Percentiles rank a stretch among this genome's conserved stretches.
phyloP scores from a whole-genome alignment of 2,113 vertebrate species.

The Dendropsophus ebraccatus region DNA sequence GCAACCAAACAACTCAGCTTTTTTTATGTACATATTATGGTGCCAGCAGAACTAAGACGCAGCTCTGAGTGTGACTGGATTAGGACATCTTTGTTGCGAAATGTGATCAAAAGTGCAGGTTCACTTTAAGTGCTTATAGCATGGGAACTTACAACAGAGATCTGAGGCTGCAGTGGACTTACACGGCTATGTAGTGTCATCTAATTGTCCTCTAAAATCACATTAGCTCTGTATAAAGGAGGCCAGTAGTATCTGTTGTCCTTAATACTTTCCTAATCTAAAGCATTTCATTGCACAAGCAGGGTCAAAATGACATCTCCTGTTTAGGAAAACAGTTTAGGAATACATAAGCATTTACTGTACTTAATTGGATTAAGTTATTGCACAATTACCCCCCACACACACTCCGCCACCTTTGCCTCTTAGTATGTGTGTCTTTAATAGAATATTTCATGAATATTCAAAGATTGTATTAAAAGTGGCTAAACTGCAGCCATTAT shows the following conservation, averaged over 20 bases:
- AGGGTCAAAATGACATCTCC: slow-evolving; percentile 9
- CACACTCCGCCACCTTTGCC: not conserved
- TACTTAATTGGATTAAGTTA: slow-evolving; percentile 39
- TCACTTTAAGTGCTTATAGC: not conserved
- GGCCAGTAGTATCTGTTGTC: not conserved
- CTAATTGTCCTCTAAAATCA: slow-evolving; percentile 33
- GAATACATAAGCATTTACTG: slow-evolving; percentile 15
- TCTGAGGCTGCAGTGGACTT: not conserved
- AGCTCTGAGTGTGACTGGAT: not conserved
- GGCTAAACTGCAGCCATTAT: slow-evolving; percentile 45
- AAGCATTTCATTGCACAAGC: not conserved
- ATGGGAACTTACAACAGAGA: not conserved
- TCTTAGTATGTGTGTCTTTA: not conserved
- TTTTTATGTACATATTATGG: no score
- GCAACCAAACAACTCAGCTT: no score
- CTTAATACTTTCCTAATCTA: slow-evolving; percentile 12
- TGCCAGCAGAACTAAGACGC: not conserved
- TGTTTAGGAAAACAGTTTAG: slow-evolving; percentile 29
- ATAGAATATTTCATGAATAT: slow-evolving; percentile 47
- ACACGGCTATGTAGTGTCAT: not conserved
- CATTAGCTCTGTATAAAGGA: not conserved
- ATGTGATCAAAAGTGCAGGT: not conserved
- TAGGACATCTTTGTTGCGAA: not conserved
- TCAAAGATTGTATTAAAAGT: slow-evolving; percentile 39
- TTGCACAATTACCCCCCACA: not conserved